A percentile compares a stretch with the other conserved stretches of the same genome.
Conservation (phyloP, 1,140 invertebrate genomes). For the Teleogryllus occipitalis region DNA sequence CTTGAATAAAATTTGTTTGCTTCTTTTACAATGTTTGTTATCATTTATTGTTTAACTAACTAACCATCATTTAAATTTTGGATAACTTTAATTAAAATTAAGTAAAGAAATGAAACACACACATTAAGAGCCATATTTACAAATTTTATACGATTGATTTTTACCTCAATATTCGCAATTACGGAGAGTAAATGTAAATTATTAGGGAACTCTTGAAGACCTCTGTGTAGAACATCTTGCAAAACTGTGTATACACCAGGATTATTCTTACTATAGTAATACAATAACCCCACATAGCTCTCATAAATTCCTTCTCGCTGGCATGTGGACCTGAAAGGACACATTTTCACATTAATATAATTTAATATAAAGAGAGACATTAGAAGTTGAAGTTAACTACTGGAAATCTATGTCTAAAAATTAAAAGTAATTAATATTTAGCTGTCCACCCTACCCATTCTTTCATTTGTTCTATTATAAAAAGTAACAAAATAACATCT, state of each 20-base stretch:
- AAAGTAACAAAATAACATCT: too few relatives aligned
- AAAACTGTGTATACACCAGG: constrained; percentile 20
- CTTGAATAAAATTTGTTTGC: too few relatives aligned
- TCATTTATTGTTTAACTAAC: not conserved
- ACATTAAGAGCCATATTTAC: not conserved
- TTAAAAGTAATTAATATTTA: too few relatives aligned
- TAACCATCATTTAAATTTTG: not conserved
- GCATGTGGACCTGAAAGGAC: constrained; percentile 19
- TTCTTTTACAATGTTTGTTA: too few relatives aligned
- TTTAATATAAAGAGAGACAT: not conserved
- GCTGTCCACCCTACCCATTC: too few relatives aligned
- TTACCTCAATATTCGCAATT: constrained; percentile 35
- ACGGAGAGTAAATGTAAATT: constrained; percentile 46
- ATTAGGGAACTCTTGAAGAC: constrained; percentile 43
- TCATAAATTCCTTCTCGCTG: constrained; percentile 41
- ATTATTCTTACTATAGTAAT: constrained; percentile 34
- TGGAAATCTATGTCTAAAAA: too few relatives aligned
- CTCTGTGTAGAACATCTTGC: constrained; percentile 24
- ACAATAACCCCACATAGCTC: constrained; percentile 36
- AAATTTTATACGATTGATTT: not conserved
- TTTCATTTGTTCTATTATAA: too few relatives aligned
- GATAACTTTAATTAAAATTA: not conserved
- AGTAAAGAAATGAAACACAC: not conserved
- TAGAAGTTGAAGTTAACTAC: too few relatives aligned
- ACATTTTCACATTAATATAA: not conserved